Conservation (phyloP, 2,888 invertebrate species). For the Phorcus lineatus region DNA sequence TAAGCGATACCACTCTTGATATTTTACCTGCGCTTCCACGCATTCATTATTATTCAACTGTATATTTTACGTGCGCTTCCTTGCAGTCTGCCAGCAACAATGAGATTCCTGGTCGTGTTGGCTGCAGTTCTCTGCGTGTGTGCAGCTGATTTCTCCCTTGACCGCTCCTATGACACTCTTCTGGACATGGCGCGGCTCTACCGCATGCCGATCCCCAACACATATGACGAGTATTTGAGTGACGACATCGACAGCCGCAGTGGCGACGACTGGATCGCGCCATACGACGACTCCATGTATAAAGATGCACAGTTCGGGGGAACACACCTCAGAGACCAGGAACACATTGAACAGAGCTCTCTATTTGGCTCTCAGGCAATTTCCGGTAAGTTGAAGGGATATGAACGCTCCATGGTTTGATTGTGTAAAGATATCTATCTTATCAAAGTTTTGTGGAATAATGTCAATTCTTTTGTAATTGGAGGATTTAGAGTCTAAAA, state of each 20-base stretch:
- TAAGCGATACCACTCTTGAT: too few species aligned
- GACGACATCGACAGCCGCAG: conserved; percentile 44
- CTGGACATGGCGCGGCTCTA: conserved; percentile 48
- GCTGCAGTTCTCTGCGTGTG: not conserved
- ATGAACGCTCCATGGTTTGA: too few species aligned
- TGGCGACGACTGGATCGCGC: conserved; percentile 35
- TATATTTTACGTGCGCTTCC: too few species aligned
- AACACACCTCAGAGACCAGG: conserved; percentile 62
- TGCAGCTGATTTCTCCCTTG: conserved; percentile 3
- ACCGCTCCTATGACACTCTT: conserved; percentile 30
- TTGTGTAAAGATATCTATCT: too few species aligned
- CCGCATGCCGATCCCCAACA: conserved; percentile 41
- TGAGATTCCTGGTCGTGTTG: not conserved
- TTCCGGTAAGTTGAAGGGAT: conserved; percentile 48
- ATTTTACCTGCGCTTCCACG: too few species aligned
- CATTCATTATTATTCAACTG: too few species aligned
- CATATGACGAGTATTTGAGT: not conserved
- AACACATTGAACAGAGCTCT: conserved; percentile 63
- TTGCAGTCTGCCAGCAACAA: not conserved
- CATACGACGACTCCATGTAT: conserved; percentile 37
- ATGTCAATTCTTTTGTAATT: too few species aligned
- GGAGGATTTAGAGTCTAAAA: too few species aligned
- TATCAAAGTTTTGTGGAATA: too few species aligned
- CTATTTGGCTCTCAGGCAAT: conserved; percentile 66
- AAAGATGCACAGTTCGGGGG: conserved; percentile 47